These are phyloP conservation scores for Fragum whitleyi DNA, from an alignment of 2,888 invertebrate species.

Conservation along the genomic window DNA sequence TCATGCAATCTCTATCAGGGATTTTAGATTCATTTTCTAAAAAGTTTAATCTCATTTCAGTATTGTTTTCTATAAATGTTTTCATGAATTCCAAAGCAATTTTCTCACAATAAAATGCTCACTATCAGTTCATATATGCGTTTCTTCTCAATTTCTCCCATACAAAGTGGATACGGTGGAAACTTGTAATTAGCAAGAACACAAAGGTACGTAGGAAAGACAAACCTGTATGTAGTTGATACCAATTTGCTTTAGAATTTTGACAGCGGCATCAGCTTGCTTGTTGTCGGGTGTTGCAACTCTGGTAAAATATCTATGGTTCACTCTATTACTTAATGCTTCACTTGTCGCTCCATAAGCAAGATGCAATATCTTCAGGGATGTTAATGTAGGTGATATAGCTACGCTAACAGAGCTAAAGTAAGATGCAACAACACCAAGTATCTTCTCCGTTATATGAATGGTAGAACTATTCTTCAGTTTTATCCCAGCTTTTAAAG, in stretches of 20 bases:
- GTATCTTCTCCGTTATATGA: not conserved
- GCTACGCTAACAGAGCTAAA: constrained; percentile 31
- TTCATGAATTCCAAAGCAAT: too few relatives aligned
- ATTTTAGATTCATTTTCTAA: too few relatives aligned
- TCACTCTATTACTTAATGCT: constrained; percentile 36
- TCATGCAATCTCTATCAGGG: too few relatives aligned
- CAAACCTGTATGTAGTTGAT: constrained; percentile 13
- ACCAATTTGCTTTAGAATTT: not conserved
- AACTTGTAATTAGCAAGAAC: too few relatives aligned
- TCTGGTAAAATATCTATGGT: constrained; percentile 43
- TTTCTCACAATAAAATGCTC: too few relatives aligned
- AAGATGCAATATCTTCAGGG: constrained; percentile 32
- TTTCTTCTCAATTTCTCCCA: too few relatives aligned
- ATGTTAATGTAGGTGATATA: constrained; percentile 30
- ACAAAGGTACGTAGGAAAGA: too few relatives aligned
- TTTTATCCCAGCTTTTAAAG: not conserved
- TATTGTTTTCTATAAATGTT: too few relatives aligned
- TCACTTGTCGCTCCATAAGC: constrained; percentile 42
- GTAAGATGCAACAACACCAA: not conserved
- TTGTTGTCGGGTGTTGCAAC: constrained; percentile 50
- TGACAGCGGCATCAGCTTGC: constrained; percentile 33
- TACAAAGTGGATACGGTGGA: too few relatives aligned
- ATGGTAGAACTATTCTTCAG: not conserved
- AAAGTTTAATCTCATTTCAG: too few relatives aligned
- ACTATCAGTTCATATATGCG: too few relatives aligned